Evolutionary conservation across 2,888 invertebrate genomes (phyloP).

Genomic region (Cantharis rufa): DNA sequence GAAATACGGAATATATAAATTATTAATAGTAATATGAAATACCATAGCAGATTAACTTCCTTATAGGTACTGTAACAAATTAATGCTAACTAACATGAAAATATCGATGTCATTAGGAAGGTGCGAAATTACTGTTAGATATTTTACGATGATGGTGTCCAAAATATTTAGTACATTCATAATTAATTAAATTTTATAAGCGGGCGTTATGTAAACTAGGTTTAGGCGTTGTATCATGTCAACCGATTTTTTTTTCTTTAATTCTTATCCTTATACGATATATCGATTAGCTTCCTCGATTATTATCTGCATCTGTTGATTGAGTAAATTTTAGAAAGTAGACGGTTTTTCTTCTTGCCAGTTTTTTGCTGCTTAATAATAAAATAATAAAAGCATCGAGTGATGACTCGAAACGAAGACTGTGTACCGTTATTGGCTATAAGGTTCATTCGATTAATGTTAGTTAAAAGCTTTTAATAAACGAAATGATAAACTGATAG

Average conservation of each 20-base stretch:
- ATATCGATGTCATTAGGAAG: constrained; percentile 1
- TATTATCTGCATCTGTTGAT: background rate
- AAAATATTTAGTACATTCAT: constrained; percentile 2
- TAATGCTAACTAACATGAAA: background rate
- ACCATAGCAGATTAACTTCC: background rate
- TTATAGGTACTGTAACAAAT: background rate
- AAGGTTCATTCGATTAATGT: background rate
- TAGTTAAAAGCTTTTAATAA: background rate
- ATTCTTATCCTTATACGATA: background rate
- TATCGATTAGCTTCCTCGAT: background rate
- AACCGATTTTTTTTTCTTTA: background rate
- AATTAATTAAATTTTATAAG: constrained; percentile 1
- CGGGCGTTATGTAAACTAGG: constrained; percentile 1
- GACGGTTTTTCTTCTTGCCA: background rate
- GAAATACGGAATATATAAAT: background rate
- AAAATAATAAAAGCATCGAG: background rate
- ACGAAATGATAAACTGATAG: background rate
- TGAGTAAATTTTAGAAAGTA: background rate
- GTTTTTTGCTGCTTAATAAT: background rate
- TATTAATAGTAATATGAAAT: background rate
- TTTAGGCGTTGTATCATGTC: background rate
- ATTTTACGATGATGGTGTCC: background rate
- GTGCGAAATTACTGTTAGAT: constrained; percentile 3
- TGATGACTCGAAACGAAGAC: background rate
- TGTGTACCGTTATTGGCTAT: background rate